phyloP scores from a whole-genome alignment of 2,888 invertebrate species.

The Nesidiocoris tenuis region DNA sequence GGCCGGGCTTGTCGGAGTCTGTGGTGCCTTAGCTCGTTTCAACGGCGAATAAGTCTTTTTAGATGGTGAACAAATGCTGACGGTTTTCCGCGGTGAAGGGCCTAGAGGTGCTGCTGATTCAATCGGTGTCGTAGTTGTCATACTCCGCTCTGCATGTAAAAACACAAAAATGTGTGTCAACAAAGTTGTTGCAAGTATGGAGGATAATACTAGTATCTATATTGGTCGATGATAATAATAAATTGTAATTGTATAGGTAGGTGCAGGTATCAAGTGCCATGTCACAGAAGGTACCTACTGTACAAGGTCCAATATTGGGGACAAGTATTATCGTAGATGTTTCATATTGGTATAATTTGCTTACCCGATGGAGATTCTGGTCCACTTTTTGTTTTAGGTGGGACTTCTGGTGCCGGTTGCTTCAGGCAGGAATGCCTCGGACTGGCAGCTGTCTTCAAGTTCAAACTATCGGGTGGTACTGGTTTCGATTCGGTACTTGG shows the following conservation, averaged over 20 bases:
- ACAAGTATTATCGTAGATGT: too few species aligned
- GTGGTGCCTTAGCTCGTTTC: not conserved
- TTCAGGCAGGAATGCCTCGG: constrained; percentile 29
- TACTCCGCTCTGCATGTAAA: too few species aligned
- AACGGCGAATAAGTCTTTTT: constrained; percentile 11
- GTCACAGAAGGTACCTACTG: too few species aligned
- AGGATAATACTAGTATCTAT: not conserved
- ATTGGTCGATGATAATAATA: not conserved
- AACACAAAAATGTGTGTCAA: not conserved
- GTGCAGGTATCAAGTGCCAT: too few species aligned
- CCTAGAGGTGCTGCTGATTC: not conserved
- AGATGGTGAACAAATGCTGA: constrained; percentile 18
- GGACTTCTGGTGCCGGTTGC: constrained; percentile 6
- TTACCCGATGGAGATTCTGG: constrained; percentile 10
- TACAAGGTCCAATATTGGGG: too few species aligned
- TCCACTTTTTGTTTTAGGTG: constrained; percentile 7
- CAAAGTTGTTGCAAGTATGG: not conserved
- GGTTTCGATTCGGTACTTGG: not conserved
- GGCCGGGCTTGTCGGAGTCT: constrained; percentile 7
- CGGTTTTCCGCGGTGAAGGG: constrained; percentile 21
- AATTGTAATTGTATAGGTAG: not conserved
- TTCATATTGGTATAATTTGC: too few species aligned
- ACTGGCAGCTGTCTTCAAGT: not conserved
- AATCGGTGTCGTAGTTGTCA: not conserved
- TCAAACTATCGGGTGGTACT: not conserved